Conservation (phyloP, 2,113 vertebrate genomes). For the Leptobrachium leishanense region DNA sequence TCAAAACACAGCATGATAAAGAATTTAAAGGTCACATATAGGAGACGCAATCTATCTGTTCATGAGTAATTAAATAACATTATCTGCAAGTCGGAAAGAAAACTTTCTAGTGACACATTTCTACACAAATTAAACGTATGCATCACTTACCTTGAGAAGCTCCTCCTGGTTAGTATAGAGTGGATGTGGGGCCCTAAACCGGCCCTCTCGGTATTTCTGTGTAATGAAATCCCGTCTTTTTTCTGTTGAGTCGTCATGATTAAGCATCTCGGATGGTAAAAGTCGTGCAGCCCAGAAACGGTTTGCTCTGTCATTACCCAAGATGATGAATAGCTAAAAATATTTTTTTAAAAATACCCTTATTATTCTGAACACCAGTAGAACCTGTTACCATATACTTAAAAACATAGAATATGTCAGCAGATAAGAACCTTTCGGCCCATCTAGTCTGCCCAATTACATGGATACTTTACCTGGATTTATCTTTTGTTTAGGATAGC, state of each 20-base stretch:
- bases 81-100: neutral
- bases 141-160: slow-evolving; percentile 80
- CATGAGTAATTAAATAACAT: neutral
- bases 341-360: neutral
- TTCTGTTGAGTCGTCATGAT: slow-evolving; percentile 70
- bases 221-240: slow-evolving; percentile 84
- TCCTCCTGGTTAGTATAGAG: slow-evolving; percentile 76
- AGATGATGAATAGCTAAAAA: slow-evolving; percentile 86
- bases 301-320: slow-evolving; percentile 91
- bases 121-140: too few species aligned
- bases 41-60: neutral
- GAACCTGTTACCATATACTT: too few species aligned
- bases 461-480: too few species aligned
- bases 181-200: slow-evolving; percentile 79
- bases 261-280: slow-evolving; percentile 67
- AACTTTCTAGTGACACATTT: too few species aligned
- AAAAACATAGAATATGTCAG: too few species aligned
- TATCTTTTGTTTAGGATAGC: too few species aligned
- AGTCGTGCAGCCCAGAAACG: slow-evolving; percentile 85
- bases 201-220: slow-evolving; percentile 84
- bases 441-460: too few species aligned
- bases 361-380: too few species aligned
- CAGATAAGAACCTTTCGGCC: too few species aligned
- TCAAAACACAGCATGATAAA: neutral
- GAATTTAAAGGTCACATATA: neutral